phyloP scores from a whole-genome alignment of 2,797 vertebrate genomes.

The Scolopax rusticola region DNA sequence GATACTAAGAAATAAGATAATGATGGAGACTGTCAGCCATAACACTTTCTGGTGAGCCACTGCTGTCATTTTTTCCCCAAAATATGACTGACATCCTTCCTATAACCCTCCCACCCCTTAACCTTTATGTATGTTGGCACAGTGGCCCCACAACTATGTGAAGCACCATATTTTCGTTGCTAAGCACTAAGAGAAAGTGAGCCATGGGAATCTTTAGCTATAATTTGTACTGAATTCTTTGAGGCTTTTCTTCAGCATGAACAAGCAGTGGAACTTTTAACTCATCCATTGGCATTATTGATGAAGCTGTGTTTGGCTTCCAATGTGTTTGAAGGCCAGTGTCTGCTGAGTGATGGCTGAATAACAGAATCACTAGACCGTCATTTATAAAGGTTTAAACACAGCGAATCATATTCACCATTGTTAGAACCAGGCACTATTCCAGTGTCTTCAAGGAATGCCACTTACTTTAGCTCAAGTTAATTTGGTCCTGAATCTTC shows the following conservation, averaged over 20 bases:
- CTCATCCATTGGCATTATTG: slow-evolving; percentile 14
- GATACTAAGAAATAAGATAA: slow-evolving; percentile 35
- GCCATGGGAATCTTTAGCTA: neutral
- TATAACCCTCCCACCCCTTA: neutral
- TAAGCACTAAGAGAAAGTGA: neutral
- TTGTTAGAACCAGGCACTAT: neutral
- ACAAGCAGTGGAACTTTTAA: slow-evolving; percentile 14
- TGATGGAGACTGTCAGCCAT: neutral
- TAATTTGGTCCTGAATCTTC: neutral
- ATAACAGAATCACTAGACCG: neutral
- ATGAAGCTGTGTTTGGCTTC: neutral
- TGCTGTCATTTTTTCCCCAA: slow-evolving; percentile 5
- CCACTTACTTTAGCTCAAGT: neutral
- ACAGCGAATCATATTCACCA: neutral
- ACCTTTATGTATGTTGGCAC: slow-evolving; percentile 42
- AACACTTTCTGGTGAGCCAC: slow-evolving; percentile 34
- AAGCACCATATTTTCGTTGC: slow-evolving; percentile 13
- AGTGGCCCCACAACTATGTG: neutral
- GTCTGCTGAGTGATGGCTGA: neutral
- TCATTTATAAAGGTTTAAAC: neutral
- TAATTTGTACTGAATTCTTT: slow-evolving; percentile 43
- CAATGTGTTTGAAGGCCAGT: neutral
- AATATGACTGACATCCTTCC: slow-evolving; percentile 47
- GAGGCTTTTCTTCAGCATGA: slow-evolving; percentile 20
- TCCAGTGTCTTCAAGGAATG: neutral